These are phyloP conservation scores for Trachythela sp. DNA, from an alignment of 64 coral and sea anemone species.

Conservation along the genomic window DNA sequence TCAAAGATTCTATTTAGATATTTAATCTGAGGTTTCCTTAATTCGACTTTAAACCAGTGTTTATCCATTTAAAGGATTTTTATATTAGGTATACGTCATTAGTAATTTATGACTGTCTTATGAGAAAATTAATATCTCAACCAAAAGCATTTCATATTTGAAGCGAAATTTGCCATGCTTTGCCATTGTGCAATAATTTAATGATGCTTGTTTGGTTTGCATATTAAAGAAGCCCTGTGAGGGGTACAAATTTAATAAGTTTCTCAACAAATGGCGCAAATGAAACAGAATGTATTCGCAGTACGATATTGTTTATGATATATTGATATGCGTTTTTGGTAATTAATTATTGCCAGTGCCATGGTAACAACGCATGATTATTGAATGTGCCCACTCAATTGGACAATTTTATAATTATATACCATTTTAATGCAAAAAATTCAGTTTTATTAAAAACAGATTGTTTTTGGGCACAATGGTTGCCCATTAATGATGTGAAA, in stretches of 20 bases:
- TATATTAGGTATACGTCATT: not conserved
- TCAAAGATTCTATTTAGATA: not conserved
- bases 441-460: not conserved
- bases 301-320: not conserved
- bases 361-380: not conserved
- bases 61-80: not conserved
- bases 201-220: too few relatives aligned
- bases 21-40: not conserved
- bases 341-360: not conserved
- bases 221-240: too few relatives aligned
- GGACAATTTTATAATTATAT: not conserved
- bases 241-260: too few relatives aligned
- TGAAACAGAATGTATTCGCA: not conserved
- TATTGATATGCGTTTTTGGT: not conserved
- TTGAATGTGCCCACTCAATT: not conserved
- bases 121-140: not conserved
- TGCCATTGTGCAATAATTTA: too few relatives aligned
- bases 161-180: too few relatives aligned
- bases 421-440: not conserved
- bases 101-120: not conserved
- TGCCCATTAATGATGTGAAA: not conserved
- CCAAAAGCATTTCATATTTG: not conserved
- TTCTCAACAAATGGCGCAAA: not conserved
- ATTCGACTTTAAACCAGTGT: not conserved
- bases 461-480: too few relatives aligned